Percentiles rank a stretch among this genome's conserved stretches.
Evolutionary conservation across 2,888 invertebrate genomes (phyloP).

Genomic region (Melieria crassipennis): DNA sequence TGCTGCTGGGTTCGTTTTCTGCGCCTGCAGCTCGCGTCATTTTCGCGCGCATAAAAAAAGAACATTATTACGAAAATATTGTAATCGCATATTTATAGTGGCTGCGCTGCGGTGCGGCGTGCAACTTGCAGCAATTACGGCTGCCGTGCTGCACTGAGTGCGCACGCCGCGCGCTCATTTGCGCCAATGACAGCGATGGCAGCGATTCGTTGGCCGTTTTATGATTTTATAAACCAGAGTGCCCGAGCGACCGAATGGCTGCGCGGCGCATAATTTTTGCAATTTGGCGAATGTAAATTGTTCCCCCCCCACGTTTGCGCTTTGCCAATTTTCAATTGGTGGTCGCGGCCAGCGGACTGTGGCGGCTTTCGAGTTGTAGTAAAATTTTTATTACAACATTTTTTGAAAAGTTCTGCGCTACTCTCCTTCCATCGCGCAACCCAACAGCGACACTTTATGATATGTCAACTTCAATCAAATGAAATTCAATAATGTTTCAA

Average conservation of each 20-base stretch:
- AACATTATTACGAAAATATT: slow-evolving; percentile 17
- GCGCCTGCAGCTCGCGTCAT: not conserved
- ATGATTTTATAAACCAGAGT: slow-evolving; percentile 11
- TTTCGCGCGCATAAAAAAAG: not conserved
- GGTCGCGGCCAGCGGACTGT: no score
- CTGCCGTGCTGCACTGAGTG: not conserved
- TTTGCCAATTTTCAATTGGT: no score
- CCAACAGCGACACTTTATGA: slow-evolving; percentile 28
- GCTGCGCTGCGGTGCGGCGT: not conserved
- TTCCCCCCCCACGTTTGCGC: no score
- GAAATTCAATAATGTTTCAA: slow-evolving; percentile 59
- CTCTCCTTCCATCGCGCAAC: not conserved
- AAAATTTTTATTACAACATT: slow-evolving; percentile 26
- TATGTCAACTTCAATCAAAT: slow-evolving; percentile 42
- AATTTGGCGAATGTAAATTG: not conserved
- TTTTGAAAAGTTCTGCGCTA: slow-evolving; percentile 3
- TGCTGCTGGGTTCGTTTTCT: not conserved
- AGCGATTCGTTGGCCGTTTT: not conserved
- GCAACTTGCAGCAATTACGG: slow-evolving; percentile 2
- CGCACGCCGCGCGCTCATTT: no score
- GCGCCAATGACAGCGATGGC: not conserved
- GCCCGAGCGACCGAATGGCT: slow-evolving; percentile 1
- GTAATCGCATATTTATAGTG: slow-evolving; percentile 25
- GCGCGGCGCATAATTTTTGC: slow-evolving; percentile 10
- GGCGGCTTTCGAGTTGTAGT: not conserved